A percentile compares a stretch with the other conserved stretches of the same genome.
These are phyloP conservation scores for Aspidapion aeneum DNA, from an alignment of 2,888 invertebrate genomes.

Conservation along the genomic window DNA sequence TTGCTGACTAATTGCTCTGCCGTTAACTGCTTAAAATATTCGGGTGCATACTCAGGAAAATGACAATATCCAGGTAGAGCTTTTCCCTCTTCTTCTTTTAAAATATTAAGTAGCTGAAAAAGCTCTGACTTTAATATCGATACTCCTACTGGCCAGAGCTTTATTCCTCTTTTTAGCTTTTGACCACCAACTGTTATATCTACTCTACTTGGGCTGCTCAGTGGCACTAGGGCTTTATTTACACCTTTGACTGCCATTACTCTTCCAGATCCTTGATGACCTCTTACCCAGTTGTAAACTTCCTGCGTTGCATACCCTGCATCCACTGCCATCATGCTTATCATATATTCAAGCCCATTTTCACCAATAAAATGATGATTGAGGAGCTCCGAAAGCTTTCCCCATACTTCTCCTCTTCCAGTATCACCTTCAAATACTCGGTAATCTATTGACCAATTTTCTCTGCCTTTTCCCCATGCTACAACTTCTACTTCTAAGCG, in stretches of 20 bases:
- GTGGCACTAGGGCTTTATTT: slow-evolving; percentile 15
- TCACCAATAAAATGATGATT: slow-evolving; percentile 15
- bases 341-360: slow-evolving; percentile 14
- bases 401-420: slow-evolving; percentile 12
- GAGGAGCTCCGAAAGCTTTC: slow-evolving; percentile 9
- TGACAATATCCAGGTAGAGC: slow-evolving; percentile 8
- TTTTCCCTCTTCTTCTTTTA: slow-evolving; percentile 7
- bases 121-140: slow-evolving; percentile 15
- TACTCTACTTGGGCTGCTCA: slow-evolving; percentile 17
- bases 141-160: too few relatives aligned
- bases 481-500: slow-evolving; percentile 12
- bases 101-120: too few relatives aligned
- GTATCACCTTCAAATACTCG: slow-evolving; percentile 12
- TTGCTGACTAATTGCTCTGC: slow-evolving; percentile 13
- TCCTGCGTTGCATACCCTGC: slow-evolving; percentile 15
- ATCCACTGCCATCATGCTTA: slow-evolving; percentile 15
- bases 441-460: slow-evolving; percentile 14
- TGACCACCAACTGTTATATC: slow-evolving; percentile 13
- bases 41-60: slow-evolving; percentile 13
- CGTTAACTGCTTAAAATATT: slow-evolving; percentile 14
- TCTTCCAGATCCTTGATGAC: slow-evolving; percentile 13
- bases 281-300: slow-evolving; percentile 16
- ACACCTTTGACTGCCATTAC: slow-evolving; percentile 16
- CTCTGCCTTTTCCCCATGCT: slow-evolving; percentile 10
- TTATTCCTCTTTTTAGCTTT: slow-evolving; percentile 16